Evolutionary conservation across 2,113 vertebrate species (phyloP).

Genomic region (Phainopepla nitens): DNA sequence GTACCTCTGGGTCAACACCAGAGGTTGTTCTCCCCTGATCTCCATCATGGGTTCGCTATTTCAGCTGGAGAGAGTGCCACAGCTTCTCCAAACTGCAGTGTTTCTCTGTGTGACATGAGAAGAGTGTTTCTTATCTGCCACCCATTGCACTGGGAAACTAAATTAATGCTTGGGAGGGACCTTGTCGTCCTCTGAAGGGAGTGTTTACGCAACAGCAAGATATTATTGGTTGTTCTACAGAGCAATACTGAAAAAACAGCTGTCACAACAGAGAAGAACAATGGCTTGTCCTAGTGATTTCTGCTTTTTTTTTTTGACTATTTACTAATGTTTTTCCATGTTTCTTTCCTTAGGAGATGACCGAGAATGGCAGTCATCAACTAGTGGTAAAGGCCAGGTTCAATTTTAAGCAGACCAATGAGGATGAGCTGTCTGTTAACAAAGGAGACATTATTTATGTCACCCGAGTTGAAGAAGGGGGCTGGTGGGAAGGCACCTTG

Average conservation of each 20-base stretch:
- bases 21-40: neutral
- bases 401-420: slow-evolving; percentile 98
- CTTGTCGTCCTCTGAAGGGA: neutral
- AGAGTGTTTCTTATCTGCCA: neutral
- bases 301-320: neutral
- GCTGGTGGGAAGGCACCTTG: slow-evolving; percentile 96
- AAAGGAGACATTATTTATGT: slow-evolving; percentile 96
- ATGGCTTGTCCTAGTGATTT: neutral
- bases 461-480: slow-evolving; percentile 93
- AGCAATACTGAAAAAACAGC: slow-evolving; percentile 21
- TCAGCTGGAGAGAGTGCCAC: fast-evolving
- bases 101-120: neutral
- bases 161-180: neutral
- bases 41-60: neutral
- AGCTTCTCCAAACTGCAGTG: neutral
- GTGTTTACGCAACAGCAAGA: neutral
- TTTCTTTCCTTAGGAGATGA: slow-evolving; percentile 86
- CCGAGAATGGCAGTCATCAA: slow-evolving; percentile 87
- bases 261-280: slow-evolving; percentile 32
- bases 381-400: slow-evolving; percentile 94
- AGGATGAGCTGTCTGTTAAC: slow-evolving; percentile 93
- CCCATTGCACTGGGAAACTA: neutral
- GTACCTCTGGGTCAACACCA: neutral
- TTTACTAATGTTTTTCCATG: neutral
- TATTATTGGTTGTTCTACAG: neutral